Percentiles rank a stretch among this genome's conserved stretches.
Evolutionary conservation across 2,797 vertebrate species (phyloP).

Genomic region (Falco novaeseelandiae): DNA sequence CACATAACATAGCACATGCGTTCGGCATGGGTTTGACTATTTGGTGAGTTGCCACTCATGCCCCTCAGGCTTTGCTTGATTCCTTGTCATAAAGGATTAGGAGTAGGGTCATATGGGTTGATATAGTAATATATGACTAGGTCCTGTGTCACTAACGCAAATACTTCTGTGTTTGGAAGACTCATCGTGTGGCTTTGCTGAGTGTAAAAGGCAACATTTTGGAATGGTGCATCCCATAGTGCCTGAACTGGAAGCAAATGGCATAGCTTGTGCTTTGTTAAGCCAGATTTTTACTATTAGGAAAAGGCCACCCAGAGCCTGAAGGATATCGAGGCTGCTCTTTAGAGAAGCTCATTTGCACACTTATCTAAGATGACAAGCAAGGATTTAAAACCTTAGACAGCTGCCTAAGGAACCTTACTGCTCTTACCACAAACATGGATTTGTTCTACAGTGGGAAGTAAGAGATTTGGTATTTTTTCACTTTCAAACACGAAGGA

Average conservation of each 20-base stretch:
- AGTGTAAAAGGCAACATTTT: not conserved
- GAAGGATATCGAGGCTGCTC: not conserved
- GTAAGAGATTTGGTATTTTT: not conserved
- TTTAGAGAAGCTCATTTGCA: not conserved
- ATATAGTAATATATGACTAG: not conserved
- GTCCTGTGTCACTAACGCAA: not conserved
- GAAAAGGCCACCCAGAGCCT: not conserved
- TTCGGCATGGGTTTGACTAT: not conserved
- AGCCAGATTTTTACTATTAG: not conserved
- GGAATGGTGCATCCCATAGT: not conserved
- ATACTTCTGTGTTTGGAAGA: not conserved
- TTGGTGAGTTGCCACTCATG: not conserved
- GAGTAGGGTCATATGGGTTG: not conserved
- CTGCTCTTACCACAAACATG: not conserved
- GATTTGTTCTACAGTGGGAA: not conserved
- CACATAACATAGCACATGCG: not conserved
- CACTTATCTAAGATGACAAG: not conserved
- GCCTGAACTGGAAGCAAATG: not conserved
- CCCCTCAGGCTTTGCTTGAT: conserved; percentile 4
- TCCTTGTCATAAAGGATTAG: not conserved
- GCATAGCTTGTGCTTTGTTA: not conserved
- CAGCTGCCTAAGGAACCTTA: not conserved
- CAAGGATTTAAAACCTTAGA: not conserved
- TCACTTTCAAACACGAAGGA: not conserved
- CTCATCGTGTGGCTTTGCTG: not conserved